A percentile compares a stretch with the other conserved stretches of the same genome.
Conservation (phyloP, 2,113 vertebrate species). For the Rallus limicola region DNA sequence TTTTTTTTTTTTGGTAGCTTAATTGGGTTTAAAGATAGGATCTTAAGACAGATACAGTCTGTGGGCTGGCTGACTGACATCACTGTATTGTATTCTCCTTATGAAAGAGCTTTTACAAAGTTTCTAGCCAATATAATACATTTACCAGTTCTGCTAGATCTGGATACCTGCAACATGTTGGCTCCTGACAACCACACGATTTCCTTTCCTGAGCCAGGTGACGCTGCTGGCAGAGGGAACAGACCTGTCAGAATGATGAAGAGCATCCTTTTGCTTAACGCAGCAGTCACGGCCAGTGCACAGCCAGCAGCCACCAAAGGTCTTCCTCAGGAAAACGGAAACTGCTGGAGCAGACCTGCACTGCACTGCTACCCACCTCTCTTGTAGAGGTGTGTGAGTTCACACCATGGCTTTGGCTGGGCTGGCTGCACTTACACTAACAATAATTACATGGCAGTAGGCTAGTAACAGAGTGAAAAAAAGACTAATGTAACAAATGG, state of each 20-base stretch:
- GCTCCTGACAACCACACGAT: background rate
- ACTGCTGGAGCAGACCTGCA: background rate
- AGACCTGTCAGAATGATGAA: background rate
- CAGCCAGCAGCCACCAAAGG: background rate
- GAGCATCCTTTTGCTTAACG: background rate
- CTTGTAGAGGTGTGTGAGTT: background rate
- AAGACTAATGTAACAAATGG: background rate
- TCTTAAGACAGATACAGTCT: background rate
- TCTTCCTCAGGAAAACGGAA: background rate
- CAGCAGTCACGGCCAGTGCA: fast-evolving
- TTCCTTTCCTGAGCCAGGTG: background rate
- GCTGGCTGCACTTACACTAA: background rate
- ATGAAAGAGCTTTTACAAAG: background rate
- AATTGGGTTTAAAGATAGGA: background rate
- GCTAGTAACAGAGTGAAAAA: background rate
- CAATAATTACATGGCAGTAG: background rate
- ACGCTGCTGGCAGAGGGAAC: background rate
- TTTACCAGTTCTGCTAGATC: background rate
- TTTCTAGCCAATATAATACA: background rate
- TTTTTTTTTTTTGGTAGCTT: background rate
- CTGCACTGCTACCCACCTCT: fast-evolving
- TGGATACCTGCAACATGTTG: background rate
- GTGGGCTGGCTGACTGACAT: background rate
- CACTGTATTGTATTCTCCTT: background rate
- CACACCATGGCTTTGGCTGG: fast-evolving